Base-by-base conservation (phyloP, 2,797 vertebrate species). In the Chrysocyon brachyurus region DNA sequence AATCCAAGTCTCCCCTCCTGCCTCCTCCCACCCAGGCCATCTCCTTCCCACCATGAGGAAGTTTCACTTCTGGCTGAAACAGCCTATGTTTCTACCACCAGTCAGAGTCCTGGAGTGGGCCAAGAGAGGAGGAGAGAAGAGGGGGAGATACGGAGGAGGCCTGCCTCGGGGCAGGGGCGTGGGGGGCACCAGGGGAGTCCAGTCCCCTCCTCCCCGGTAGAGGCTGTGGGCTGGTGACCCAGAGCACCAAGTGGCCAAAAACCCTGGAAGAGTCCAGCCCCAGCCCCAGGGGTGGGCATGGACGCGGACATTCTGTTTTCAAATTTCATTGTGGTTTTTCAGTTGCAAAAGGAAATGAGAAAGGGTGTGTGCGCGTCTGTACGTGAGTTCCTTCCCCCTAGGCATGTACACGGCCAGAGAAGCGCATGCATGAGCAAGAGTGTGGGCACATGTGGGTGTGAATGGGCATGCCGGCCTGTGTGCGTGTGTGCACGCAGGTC, bases 291-390 rank as follows among this genome's bases (percentile, higher is more conserved):
- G 40, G 31, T 28, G 49, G 73, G 57, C 59, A 6, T 90, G 92
- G 59, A 6, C 81, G 93, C 64, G 5, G 59, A 77, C 91, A 72
- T 56, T 82, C 46, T 64, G 77, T 90, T 91, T 97, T 96, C 46
- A 96, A 49, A 96, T 57, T 88, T 73, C 90, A 90, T 8, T 98
- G 98, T 97, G 98, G 98, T 98, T 98, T 98, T 96, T 94, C 97
- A 96, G 98, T 98, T 98, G 91, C 87, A 96, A 98, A 98, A 98
- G 98, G 98, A 98, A 98, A 98, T 86, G 86, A 96, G 94, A 56
- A 87, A 93, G 70, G 11, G 82, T 12, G 92, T 5, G 73, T 2
- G 73, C 0, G 33, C 21, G 1, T 46, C 31, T 21, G 57, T 56
- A 66, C 28, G 6, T 73, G 68, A 91, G 40, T 68, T 68, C 73